phyloP scores from a whole-genome alignment of 2,888 invertebrate genomes.

The Phortica magna region DNA sequence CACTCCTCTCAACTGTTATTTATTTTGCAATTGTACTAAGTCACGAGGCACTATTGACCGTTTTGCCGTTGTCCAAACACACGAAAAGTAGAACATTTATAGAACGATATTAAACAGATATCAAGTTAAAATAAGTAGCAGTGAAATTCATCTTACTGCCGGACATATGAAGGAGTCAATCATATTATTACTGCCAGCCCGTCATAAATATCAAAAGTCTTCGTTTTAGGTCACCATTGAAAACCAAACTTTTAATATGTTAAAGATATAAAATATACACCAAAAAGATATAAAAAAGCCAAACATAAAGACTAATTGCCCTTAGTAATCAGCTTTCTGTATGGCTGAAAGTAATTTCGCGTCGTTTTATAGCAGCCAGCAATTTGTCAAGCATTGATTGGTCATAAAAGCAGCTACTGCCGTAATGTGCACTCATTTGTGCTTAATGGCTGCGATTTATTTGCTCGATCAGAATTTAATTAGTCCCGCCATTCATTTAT shows the following conservation, averaged over 20 bases:
- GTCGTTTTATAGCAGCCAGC: not conserved
- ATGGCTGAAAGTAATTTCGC: not conserved
- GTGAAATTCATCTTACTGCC: too few species aligned
- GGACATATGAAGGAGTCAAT: too few species aligned
- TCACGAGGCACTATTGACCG: not conserved
- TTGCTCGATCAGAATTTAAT: too few species aligned
- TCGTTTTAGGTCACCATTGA: too few species aligned
- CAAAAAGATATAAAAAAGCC: not conserved
- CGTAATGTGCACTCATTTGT: not conserved
- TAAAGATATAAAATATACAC: not conserved
- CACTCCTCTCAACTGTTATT: not conserved
- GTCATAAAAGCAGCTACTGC: not conserved
- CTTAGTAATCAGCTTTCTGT: too few species aligned
- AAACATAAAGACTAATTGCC: not conserved
- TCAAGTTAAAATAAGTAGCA: too few species aligned
- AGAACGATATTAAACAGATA: not conserved
- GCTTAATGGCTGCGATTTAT: not conserved
- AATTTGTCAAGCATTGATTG: not conserved
- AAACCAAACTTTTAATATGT: too few species aligned
- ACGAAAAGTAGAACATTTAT: not conserved
- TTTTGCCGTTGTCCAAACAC: not conserved
- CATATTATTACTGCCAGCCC: too few species aligned
- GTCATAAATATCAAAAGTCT: too few species aligned
- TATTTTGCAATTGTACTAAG: not conserved
- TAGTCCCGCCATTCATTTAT: too few species aligned